phyloP scores from a whole-genome alignment of 2,113 vertebrate species.

The Triplophysa tibetana region DNA sequence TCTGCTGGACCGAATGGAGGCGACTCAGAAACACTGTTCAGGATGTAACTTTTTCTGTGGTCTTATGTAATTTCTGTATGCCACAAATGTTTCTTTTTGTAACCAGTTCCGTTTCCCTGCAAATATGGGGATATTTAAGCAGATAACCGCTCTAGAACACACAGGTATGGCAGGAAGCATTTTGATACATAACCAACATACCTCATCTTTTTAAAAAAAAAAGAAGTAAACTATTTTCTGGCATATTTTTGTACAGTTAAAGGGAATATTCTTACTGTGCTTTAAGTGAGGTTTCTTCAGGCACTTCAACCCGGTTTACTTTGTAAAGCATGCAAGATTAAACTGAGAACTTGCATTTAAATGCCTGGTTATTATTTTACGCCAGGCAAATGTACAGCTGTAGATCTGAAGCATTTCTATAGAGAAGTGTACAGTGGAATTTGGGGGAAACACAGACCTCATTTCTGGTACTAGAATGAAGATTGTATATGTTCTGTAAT shows the following conservation, averaged over 20 bases:
- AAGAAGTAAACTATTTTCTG: constrained; percentile 93
- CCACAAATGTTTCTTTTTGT: constrained; percentile 80
- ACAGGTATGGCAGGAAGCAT: constrained; percentile 86
- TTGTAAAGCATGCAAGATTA: constrained; percentile 88
- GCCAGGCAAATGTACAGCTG: constrained; percentile 85
- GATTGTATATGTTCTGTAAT: constrained; percentile 94
- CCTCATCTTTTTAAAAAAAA: constrained; percentile 90
- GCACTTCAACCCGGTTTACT: constrained; percentile 88
- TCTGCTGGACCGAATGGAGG: constrained; percentile 63
- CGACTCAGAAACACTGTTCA: constrained; percentile 84
- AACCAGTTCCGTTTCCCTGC: constrained; percentile 87
- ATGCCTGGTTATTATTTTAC: constrained; percentile 91
- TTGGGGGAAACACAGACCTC: constrained; percentile 77
- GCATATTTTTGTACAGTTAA: constrained; percentile 98
- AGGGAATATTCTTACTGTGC: constrained; percentile 92
- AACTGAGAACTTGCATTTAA: constrained; percentile 83
- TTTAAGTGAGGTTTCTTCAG: constrained; percentile 84
- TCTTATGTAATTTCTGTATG: constrained; percentile 90
- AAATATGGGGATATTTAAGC: constrained; percentile 75
- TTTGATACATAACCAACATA: constrained; percentile 93
- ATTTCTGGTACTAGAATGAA: constrained; percentile 88
- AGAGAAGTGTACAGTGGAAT: constrained; percentile 74
- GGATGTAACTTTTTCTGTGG: constrained; percentile 78
- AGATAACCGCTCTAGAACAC: constrained; percentile 79
- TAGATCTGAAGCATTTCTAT: constrained; percentile 87